Percentiles rank a stretch among this genome's conserved stretches.
Conservation (phyloP, 2,797 vertebrate species). For the Lepus townsendii region DNA sequence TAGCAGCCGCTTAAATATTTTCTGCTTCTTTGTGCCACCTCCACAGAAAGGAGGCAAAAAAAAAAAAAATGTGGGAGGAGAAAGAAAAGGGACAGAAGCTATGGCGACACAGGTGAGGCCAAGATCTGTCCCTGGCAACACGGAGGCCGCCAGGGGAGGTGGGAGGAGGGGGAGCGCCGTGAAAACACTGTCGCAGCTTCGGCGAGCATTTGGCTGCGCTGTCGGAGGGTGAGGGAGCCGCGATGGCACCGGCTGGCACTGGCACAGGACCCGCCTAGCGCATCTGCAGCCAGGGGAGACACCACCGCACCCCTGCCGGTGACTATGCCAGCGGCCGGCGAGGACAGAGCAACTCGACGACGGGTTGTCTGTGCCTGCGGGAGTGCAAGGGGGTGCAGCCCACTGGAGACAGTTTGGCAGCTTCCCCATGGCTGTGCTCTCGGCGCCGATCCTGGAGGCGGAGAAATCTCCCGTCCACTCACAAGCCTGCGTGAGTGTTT, state of each 20-base stretch:
- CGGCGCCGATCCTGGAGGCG: background rate
- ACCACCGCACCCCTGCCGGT: no score
- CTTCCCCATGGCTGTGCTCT: background rate
- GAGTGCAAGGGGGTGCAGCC: no score
- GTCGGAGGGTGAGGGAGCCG: background rate
- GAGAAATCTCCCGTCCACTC: background rate
- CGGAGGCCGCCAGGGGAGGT: background rate
- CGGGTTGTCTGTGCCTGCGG: rapidly evolving
- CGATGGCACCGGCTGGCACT: background rate
- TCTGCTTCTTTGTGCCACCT: conserved; percentile 14
- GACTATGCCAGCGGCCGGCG: no score
- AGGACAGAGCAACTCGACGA: background rate
- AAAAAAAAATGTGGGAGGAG: background rate
- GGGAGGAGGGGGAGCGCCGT: background rate
- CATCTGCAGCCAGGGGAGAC: no score
- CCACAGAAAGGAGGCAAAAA: background rate
- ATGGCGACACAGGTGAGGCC: background rate
- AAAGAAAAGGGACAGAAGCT: background rate
- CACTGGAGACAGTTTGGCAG: no score
- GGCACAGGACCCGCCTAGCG: no score
- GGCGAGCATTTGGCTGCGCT: background rate
- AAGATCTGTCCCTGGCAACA: rapidly evolving
- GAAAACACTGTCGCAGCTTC: background rate
- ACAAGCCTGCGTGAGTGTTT: background rate
- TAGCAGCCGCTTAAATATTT: conserved; percentile 17